Evolutionary conservation across 2,888 invertebrate genomes (phyloP).

Genomic region (Lasioglossum leucozonium): DNA sequence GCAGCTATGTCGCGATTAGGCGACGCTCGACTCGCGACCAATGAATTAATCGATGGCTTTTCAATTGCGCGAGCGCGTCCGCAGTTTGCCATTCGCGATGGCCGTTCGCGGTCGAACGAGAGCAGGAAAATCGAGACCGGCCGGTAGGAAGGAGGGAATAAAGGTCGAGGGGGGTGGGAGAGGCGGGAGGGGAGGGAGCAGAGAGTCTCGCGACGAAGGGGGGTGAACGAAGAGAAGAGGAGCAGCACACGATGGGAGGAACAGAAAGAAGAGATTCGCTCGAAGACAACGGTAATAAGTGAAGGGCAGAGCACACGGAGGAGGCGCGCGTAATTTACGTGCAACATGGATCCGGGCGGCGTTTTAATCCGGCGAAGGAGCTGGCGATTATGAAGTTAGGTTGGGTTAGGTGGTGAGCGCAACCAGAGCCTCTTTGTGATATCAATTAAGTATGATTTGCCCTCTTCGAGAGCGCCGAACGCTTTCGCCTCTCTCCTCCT

Average conservation of each 20-base stretch:
- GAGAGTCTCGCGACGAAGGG: constrained; percentile 21
- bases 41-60: constrained; percentile 65
- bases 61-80: constrained; percentile 47
- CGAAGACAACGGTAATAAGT: constrained; percentile 75
- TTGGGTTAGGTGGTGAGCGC: constrained; percentile 76
- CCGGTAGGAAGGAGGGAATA: constrained; percentile 28
- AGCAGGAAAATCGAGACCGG: constrained; percentile 1
- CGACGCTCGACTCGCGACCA: background rate
- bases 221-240: constrained; percentile 38
- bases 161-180: constrained; percentile 30
- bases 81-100: constrained; percentile 47
- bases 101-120: constrained; percentile 11
- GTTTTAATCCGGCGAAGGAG: constrained; percentile 78
- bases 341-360: constrained; percentile 78
- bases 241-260: constrained; percentile 31
- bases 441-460: constrained; percentile 82
- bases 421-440: constrained; percentile 79
- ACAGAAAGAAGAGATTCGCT: constrained; percentile 35
- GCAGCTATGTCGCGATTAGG: too few species aligned
- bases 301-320: constrained; percentile 70
- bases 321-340: constrained; percentile 77
- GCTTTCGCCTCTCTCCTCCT: constrained; percentile 20
- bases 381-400: constrained; percentile 81
- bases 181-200: constrained; percentile 13
- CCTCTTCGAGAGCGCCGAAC: constrained; percentile 60